A percentile compares a stretch with the other conserved stretches of the same genome.
Conservation (phyloP, 2,797 vertebrate genomes). For the Monodelphis domestica region DNA sequence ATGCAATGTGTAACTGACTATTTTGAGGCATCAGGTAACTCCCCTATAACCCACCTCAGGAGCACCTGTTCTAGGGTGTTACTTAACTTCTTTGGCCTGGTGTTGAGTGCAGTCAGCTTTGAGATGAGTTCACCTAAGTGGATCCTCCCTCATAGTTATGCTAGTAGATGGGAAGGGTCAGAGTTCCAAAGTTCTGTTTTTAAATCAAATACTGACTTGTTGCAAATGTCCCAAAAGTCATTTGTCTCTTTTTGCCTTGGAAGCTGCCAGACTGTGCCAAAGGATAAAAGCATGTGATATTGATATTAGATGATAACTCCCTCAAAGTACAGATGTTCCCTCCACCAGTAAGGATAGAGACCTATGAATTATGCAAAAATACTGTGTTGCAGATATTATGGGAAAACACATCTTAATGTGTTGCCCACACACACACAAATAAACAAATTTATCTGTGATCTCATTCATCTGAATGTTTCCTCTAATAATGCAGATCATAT, state of each 20-base stretch:
- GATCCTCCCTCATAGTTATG: neutral
- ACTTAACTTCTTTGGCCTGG: neutral
- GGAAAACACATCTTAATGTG: neutral
- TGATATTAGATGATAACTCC: neutral
- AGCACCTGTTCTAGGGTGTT: slow-evolving; percentile 34
- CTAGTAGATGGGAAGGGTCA: neutral
- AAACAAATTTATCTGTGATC: neutral
- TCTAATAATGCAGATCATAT: neutral
- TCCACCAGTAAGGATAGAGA: neutral
- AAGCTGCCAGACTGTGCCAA: neutral
- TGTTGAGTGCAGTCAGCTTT: neutral
- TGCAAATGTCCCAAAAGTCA: neutral
- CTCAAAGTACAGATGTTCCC: neutral
- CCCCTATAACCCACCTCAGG: slow-evolving; percentile 25
- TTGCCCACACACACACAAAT: neutral
- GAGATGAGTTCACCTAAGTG: neutral
- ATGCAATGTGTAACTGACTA: slow-evolving; percentile 61
- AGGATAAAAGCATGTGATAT: neutral
- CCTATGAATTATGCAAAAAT: neutral
- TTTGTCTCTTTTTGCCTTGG: neutral
- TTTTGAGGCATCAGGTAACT: neutral
- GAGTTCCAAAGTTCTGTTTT: neutral
- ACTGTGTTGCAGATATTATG: neutral
- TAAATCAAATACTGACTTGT: neutral
- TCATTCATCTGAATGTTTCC: neutral